These are phyloP conservation scores for Numida meleagris DNA, from an alignment of 2,113 vertebrate species.

Conservation along the genomic window DNA sequence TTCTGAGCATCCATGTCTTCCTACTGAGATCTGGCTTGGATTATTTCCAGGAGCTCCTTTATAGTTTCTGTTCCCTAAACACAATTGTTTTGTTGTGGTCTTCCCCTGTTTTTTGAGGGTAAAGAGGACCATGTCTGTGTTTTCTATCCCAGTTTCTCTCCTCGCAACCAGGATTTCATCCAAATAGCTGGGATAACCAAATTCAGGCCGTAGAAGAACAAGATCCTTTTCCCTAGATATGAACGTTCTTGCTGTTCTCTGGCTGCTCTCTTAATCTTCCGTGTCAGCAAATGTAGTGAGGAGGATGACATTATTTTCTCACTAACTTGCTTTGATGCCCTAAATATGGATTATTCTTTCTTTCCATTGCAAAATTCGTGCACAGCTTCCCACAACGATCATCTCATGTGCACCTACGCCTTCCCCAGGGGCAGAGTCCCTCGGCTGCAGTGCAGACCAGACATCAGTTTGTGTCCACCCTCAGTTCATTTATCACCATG, in stretches of 20 bases:
- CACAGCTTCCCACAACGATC: not conserved
- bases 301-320: not conserved
- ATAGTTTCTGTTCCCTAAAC: conserved; percentile 17
- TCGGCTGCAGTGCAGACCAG: not conserved
- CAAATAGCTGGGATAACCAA: not conserved
- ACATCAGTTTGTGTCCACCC: not conserved
- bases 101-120: not conserved
- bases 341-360: not conserved
- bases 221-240: not conserved
- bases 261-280: not conserved
- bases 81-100: not conserved
- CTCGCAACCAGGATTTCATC: not conserved
- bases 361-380: not conserved
- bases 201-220: not conserved
- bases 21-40: conserved; percentile 13
- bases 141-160: not conserved
- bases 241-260: not conserved
- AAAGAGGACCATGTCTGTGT: not conserved
- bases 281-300: not conserved
- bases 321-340: not conserved
- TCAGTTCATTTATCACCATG: not conserved
- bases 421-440: not conserved
- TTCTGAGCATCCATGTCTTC: conserved; percentile 14
- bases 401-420: not conserved
- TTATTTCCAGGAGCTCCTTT: conserved; percentile 33